Conservation (phyloP, 2,888 invertebrate genomes). For the Malthinus seriepunctatus region DNA sequence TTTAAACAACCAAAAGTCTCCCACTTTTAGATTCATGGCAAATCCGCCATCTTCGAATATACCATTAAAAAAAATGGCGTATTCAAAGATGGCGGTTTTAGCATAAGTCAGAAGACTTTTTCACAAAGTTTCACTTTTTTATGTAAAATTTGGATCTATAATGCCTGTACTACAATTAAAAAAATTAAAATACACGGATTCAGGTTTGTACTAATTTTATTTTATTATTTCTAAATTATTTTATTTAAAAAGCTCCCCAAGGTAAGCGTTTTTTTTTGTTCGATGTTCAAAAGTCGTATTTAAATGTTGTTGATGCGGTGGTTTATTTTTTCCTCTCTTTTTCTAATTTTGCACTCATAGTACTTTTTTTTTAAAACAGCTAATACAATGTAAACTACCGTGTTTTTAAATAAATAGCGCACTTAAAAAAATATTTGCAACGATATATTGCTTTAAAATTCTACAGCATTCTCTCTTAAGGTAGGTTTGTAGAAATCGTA, state of each 20-base stretch:
- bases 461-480: constrained; percentile 27
- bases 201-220: constrained; percentile 35
- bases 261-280: constrained; percentile 21
- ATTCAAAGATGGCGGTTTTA: too few species aligned
- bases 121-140: too few species aligned
- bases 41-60: too few species aligned
- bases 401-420: constrained; percentile 19
- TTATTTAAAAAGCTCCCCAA: constrained; percentile 14
- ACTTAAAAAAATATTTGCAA: constrained; percentile 25
- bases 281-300: not conserved
- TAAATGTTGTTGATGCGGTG: not conserved
- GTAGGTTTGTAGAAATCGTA: constrained; percentile 31
- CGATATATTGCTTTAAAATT: constrained; percentile 26
- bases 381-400: constrained; percentile 11
- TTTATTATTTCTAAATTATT: constrained; percentile 16
- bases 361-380: not conserved
- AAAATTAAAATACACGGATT: constrained; percentile 21
- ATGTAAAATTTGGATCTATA: too few species aligned
- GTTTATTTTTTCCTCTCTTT: not conserved
- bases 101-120: too few species aligned
- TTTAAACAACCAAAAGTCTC: too few species aligned
- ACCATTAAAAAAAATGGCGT: too few species aligned
- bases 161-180: too few species aligned
- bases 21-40: too few species aligned
- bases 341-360: constrained; percentile 1